Evolutionary conservation across 2,113 vertebrate genomes (phyloP), one percentile per base, ranked within the genome.

Genomic region (Cyanoramphus novaezelandiae): DNA sequence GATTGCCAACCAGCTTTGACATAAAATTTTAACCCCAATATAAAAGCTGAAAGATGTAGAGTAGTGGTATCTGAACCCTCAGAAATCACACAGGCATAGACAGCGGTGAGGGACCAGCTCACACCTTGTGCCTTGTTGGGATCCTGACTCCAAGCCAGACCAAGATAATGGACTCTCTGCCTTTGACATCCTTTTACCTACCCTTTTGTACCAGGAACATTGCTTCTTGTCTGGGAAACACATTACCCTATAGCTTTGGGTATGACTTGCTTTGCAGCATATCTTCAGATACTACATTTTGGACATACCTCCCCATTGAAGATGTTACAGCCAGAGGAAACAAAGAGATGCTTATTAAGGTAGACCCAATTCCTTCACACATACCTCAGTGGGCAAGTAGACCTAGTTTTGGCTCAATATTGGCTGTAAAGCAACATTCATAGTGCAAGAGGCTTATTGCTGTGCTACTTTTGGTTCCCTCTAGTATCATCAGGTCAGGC

Each of bases 271-370:
- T 46, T 12, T 43, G 47, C 55, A 29, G 46, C 8, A 33, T 25
- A 67, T 63, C 50, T 57, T 43, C 17, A 60, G 29, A 64, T 43
- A 13, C 16, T 39, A 24, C n/a, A 4, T 39, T 77, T 24, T 25
- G 28, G 19, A 46, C 4, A 4, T 1, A 7, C 3, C 6, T 80
- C 39, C 49, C 72, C 67, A 43, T 10, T 47, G 28, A n/a, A 59
- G 87, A 55, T 24, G 43, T 49, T 57, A 35, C 0, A 85, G 43
- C 39, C 72, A 2, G 0, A 69, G 39, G 2, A 0, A 41, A 24
- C 35, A 24, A 9, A 47, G 13, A 71, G 65, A 46, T n/a, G 44
- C 27, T 79, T 49, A 29, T 35, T 71, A 24, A 21, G 10, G 7
- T 15, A 49, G 43, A 60, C 16, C 3, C n/a, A 87, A 43, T 35